These are phyloP conservation scores for Micromesistius poutassou DNA, from an alignment of 2,797 vertebrate species.

Conservation along the genomic window DNA sequence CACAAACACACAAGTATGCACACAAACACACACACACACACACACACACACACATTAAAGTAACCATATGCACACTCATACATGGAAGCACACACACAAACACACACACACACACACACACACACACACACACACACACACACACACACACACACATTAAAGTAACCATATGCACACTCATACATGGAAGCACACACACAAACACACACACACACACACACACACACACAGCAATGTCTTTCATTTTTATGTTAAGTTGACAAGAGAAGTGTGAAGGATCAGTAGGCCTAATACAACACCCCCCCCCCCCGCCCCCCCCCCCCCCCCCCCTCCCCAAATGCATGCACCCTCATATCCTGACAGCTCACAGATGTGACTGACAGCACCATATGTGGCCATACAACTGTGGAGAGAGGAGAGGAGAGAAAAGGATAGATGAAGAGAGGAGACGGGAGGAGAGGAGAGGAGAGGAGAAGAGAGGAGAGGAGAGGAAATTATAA, in stretches of 20 bases:
- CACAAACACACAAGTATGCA: not conserved
- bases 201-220: constrained; percentile 3
- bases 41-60: constrained; percentile 20
- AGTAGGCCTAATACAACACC: constrained; percentile 64
- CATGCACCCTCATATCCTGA: constrained; percentile 61
- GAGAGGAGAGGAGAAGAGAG: not conserved
- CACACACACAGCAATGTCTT: constrained; percentile 35
- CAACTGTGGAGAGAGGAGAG: constrained; percentile 45
- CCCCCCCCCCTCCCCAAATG: constrained; percentile 47
- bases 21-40: constrained; percentile 11
- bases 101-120: not conserved
- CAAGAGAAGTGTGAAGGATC: constrained; percentile 71
- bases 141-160: constrained; percentile 19
- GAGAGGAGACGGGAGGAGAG: constrained; percentile 19
- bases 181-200: not conserved
- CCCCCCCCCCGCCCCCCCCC: constrained; percentile 39
- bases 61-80: constrained; percentile 6
- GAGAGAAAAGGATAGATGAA: constrained; percentile 16
- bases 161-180: constrained; percentile 16
- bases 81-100: constrained; percentile 13
- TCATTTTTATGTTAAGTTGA: constrained; percentile 70
- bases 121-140: constrained; percentile 4
- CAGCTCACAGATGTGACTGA: constrained; percentile 71
- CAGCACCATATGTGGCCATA: constrained; percentile 64
- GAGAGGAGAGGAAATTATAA: not conserved